Conservation (phyloP, 2,888 invertebrate genomes). For the Ophonus ardosiacus region DNA sequence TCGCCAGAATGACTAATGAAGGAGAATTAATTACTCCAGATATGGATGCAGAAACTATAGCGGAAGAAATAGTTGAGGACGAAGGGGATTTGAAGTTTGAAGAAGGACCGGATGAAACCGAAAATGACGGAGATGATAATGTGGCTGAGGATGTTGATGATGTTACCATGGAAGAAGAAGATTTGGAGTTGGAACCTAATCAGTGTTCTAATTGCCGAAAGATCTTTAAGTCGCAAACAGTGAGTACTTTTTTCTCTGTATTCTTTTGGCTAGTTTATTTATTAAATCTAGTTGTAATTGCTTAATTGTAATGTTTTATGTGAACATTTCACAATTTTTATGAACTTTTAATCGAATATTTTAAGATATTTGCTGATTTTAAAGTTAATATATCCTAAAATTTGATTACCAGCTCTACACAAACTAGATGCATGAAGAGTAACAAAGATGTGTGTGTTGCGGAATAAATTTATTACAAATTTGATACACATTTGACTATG, state of each 20-base stretch:
- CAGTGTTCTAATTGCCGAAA: slow-evolving; percentile 50
- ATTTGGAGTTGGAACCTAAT: slow-evolving; percentile 49
- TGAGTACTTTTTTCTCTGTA: slow-evolving; percentile 16
- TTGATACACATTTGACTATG: background rate
- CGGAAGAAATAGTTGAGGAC: slow-evolving; percentile 30
- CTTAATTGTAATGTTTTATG: background rate
- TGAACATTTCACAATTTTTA: background rate
- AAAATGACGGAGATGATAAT: slow-evolving; percentile 54
- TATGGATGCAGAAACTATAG: background rate
- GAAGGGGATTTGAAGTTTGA: slow-evolving; percentile 52
- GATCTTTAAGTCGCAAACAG: slow-evolving; percentile 58
- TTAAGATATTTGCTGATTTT: slow-evolving; percentile 6
- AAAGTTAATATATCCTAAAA: background rate
- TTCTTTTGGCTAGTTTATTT: background rate
- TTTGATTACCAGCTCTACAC: slow-evolving; percentile 7
- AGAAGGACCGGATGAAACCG: slow-evolving; percentile 62
- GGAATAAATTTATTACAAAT: background rate
- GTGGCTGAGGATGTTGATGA: slow-evolving; percentile 57
- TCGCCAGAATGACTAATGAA: slow-evolving; percentile 51
- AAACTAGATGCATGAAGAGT: slow-evolving; percentile 9
- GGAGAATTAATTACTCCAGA: slow-evolving; percentile 60
- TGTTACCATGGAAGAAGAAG: slow-evolving; percentile 9
- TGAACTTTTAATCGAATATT: background rate
- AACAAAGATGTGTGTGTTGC: background rate
- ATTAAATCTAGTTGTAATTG: background rate